These are phyloP conservation scores for Sula dactylatra DNA, from an alignment of 2,113 vertebrate species.

Conservation along the genomic window DNA sequence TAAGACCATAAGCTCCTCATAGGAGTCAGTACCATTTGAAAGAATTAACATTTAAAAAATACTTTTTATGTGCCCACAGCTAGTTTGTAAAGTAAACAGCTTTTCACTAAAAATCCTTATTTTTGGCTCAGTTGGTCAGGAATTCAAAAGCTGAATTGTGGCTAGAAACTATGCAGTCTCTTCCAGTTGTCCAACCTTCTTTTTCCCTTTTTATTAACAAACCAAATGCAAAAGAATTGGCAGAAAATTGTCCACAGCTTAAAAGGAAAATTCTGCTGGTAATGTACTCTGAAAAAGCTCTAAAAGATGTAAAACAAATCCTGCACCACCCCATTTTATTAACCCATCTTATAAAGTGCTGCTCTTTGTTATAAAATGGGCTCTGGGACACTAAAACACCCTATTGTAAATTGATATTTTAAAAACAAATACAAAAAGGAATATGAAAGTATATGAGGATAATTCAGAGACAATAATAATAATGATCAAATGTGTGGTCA, in stretches of 20 bases:
- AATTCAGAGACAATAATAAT: conserved; percentile 38
- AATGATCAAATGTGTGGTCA: conserved; percentile 10
- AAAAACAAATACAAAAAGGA: conserved; percentile 33
- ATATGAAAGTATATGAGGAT: background rate
- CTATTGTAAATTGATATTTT: background rate
- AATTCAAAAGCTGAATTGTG: background rate
- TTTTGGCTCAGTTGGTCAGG: background rate
- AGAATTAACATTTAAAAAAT: background rate
- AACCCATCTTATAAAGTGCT: background rate
- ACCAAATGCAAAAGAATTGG: background rate
- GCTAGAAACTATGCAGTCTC: background rate
- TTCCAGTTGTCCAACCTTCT: background rate
- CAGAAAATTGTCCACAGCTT: background rate
- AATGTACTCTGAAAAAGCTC: background rate
- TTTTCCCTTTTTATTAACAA: background rate
- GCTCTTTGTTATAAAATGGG: background rate
- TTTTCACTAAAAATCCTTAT: background rate
- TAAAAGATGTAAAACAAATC: background rate
- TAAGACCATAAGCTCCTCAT: background rate
- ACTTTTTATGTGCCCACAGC: background rate
- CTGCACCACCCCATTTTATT: background rate
- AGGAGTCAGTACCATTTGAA: background rate
- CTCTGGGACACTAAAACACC: background rate
- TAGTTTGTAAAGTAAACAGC: background rate
- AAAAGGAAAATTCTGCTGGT: background rate